phyloP scores from a whole-genome alignment of 2,888 invertebrate genomes.

The Ichneumoninae sp. region DNA sequence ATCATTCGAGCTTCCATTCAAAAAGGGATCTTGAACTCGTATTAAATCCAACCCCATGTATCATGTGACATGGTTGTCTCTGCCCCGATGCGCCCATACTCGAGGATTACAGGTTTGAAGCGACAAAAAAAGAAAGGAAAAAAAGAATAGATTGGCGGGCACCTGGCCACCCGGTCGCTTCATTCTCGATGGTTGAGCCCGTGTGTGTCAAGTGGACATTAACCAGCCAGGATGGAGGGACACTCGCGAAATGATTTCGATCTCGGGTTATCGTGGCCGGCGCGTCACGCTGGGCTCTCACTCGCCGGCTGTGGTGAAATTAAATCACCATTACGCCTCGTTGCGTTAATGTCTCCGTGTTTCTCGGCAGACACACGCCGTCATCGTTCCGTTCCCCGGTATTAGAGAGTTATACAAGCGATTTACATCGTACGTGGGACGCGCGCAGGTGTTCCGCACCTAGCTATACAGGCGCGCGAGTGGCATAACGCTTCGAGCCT shows the following conservation, averaged over 20 bases:
- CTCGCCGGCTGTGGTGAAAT: conserved; percentile 70
- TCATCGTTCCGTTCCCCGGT: conserved; percentile 25
- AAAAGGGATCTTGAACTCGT: background rate
- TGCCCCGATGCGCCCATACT: background rate
- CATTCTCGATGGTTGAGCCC: conserved; percentile 41
- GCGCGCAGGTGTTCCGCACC: conserved; percentile 78
- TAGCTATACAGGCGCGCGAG: conserved; percentile 48
- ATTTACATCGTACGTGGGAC: conserved; percentile 76
- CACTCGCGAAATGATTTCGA: conserved; percentile 70
- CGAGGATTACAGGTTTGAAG: conserved; percentile 7
- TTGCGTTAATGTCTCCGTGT: conserved; percentile 68
- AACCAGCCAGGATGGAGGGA: conserved; percentile 68
- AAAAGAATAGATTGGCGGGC: conserved; percentile 16
- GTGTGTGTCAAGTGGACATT: conserved; percentile 80
- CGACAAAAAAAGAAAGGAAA: conserved; percentile 20
- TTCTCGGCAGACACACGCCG: conserved; percentile 37
- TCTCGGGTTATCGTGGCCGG: conserved; percentile 76
- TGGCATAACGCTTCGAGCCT: conserved; percentile 50
- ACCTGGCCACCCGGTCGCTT: conserved; percentile 64
- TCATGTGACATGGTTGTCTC: conserved; percentile 8
- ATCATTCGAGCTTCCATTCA: background rate
- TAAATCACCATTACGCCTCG: conserved; percentile 80
- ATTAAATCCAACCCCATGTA: background rate
- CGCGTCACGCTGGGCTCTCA: conserved; percentile 65
- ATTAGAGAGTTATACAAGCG: conserved; percentile 46